Base-by-base conservation (phyloP, 2,113 vertebrate species). In the Oryzias melastigma region DNA sequence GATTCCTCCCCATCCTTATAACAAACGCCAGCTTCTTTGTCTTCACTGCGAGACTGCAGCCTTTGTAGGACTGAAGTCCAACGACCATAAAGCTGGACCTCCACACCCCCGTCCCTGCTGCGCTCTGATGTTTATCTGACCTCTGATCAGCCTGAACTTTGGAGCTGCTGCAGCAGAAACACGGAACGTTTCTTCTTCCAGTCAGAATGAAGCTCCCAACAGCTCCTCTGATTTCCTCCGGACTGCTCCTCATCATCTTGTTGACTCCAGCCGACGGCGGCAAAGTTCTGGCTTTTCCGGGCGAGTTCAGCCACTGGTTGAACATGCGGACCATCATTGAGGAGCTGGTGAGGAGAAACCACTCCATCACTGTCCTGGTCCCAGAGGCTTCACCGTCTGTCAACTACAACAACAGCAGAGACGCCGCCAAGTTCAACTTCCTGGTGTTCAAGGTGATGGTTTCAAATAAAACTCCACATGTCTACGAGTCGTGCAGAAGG, bases 261-360 rank as follows among this genome's bases (percentile, higher is more conserved):
- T 65, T 12, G 13, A 2, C 46, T 44, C 18, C 17, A 2, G 62
- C 14, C 1, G 3, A 57, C 2, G 46, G 64, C 0, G 53, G 80
- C 5, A 64, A 48, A 5, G 56, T 78, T 5, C 61, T 82, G 46
- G 71, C 71, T n/a, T 52, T 78, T 14, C 68, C 75, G 1, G 68
- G 68, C 1, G 71, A 82, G 42, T 65, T 62, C 46, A 82, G 71
- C 54, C 80, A 82, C 5, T 82, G 71, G 75, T 15, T 78, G 27
- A 78, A 82, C 40, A 69, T 75, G 75, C 20, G 50, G 5, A 72
- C 0, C 35, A 65, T 82, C 57, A 19, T 82, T 58, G 60, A 72
- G 5, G 71, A 75, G 64, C 64, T 78, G 41, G 52, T 65, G 13
- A 62, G 13, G 45, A 68, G 75, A 47, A 75, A 78, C 29, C 75